Evolutionary conservation across 64 coral and sea anemone genomes (phyloP).

Genomic region (Pachyseris speciosa): DNA sequence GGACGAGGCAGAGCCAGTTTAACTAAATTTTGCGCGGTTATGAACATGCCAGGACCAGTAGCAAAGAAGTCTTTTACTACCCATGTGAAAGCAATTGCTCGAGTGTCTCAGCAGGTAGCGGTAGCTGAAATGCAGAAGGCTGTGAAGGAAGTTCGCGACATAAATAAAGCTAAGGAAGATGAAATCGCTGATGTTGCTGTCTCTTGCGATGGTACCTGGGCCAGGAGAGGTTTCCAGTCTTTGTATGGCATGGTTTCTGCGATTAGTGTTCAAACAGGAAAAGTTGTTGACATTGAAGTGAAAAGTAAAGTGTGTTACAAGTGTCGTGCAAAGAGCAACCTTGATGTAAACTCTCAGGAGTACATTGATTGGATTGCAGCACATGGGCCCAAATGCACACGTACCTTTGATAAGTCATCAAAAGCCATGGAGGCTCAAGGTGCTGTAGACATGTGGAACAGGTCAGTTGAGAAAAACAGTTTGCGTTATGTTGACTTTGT

Average conservation of each 20-base stretch:
- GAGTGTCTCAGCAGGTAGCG: constrained; percentile 23
- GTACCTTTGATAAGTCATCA: constrained; percentile 31
- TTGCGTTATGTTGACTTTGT: too few relatives aligned
- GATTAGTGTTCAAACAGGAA: too few relatives aligned
- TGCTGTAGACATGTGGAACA: too few relatives aligned
- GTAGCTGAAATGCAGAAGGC: constrained; percentile 50
- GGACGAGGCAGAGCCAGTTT: too few relatives aligned
- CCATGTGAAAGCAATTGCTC: too few relatives aligned
- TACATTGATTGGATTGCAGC: constrained; percentile 63
- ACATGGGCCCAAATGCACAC: constrained; percentile 26
- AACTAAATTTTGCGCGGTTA: too few relatives aligned
- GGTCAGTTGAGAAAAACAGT: too few relatives aligned
- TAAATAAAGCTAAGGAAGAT: neutral
- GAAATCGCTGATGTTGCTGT: constrained; percentile 27
- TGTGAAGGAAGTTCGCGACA: neutral
- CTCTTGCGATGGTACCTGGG: constrained; percentile 47
- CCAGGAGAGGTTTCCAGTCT: too few relatives aligned
- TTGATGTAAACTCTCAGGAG: constrained; percentile 36
- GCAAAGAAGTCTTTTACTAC: neutral
- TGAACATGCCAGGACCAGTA: constrained; percentile 54
- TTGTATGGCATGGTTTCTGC: too few relatives aligned
- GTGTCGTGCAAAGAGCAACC: constrained; percentile 23
- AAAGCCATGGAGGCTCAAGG: constrained; percentile 77
- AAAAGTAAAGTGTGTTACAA: constrained; percentile 66
- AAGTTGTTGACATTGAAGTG: too few relatives aligned